Conservation (phyloP, 2,888 invertebrate species). For the Tipula helvola region DNA sequence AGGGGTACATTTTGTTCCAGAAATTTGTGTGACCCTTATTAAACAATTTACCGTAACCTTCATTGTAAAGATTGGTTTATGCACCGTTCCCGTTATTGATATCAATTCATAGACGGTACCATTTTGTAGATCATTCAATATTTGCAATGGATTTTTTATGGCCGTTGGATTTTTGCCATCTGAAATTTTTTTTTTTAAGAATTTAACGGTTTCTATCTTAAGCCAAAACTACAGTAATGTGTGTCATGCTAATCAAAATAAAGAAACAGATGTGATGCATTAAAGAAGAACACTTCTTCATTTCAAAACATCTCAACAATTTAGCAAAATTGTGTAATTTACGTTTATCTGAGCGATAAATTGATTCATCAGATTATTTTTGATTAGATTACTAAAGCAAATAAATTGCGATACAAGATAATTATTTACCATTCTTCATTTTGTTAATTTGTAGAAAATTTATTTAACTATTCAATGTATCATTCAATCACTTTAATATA, state of each 20-base stretch:
- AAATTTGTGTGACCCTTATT: no score
- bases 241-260: no score
- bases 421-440: not conserved
- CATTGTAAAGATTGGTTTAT: conserved; percentile 77
- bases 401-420: not conserved
- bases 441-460: no score
- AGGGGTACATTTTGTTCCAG: not conserved
- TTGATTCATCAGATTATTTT: not conserved
- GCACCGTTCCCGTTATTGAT: conserved; percentile 71
- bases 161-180: not conserved
- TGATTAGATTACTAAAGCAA: not conserved
- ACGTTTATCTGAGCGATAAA: not conserved
- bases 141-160: conserved; percentile 49
- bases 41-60: conserved; percentile 50
- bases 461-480: not conserved
- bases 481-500: not conserved
- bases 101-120: conserved; percentile 64
- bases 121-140: conserved; percentile 73
- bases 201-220: no score
- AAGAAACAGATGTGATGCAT: no score
- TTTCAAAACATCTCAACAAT: no score
- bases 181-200: not conserved
- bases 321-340: no score
- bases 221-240: no score
- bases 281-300: no score